A percentile compares a stretch with the other conserved stretches of the same genome.
These are phyloP conservation scores for Cybosia mesomella DNA, from an alignment of 2,888 invertebrate genomes.

Conservation along the genomic window DNA sequence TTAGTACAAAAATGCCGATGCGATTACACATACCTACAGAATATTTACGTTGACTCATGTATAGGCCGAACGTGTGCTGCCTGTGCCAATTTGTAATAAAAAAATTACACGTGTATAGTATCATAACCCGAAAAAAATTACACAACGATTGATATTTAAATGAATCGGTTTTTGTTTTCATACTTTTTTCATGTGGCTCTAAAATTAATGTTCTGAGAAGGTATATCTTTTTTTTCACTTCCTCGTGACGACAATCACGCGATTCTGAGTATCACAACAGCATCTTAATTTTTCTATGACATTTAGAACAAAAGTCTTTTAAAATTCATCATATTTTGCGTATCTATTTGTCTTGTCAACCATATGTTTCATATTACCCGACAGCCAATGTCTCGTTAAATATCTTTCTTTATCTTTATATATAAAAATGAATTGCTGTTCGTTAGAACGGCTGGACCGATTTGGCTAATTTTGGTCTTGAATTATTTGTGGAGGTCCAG, in stretches of 20 bases:
- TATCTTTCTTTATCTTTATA: too few species aligned
- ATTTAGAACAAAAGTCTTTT: neutral
- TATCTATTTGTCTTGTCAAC: constrained; percentile 3
- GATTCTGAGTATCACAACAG: neutral
- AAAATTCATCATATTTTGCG: neutral
- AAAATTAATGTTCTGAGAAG: neutral
- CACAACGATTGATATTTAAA: constrained; percentile 10
- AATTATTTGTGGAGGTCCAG: too few species aligned
- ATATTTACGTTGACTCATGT: constrained; percentile 48
- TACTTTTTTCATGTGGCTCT: neutral
- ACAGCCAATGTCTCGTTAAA: constrained; percentile 15
- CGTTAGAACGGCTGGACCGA: too few species aligned
- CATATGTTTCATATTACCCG: constrained; percentile 10
- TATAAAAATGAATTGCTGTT: too few species aligned
- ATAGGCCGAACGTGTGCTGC: constrained; percentile 18
- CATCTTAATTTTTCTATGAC: neutral
- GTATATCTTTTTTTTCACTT: neutral
- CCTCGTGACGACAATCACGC: neutral
- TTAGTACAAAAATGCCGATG: constrained; percentile 45
- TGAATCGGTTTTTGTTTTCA: neutral
- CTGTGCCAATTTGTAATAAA: constrained; percentile 44
- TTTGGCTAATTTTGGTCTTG: too few species aligned
- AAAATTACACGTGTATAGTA: constrained; percentile 21
- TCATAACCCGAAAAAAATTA: constrained; percentile 21
- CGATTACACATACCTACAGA: constrained; percentile 31